Base-by-base conservation (phyloP, 2,888 invertebrate genomes). In the Ormyrus rosae region DNA sequence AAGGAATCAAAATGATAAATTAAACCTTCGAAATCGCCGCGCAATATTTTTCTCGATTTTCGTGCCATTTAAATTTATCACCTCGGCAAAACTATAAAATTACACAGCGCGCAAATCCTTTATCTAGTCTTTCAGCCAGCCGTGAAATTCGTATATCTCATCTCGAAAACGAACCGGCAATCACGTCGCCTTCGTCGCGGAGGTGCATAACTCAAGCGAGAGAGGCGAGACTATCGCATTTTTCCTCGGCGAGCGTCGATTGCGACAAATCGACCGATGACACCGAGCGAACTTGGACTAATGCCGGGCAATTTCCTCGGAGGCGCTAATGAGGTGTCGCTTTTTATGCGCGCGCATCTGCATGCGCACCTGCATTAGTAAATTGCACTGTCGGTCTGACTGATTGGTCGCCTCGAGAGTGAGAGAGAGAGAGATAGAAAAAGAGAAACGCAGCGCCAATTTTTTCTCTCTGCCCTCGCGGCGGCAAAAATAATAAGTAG, bases 341-440 rank as follows among this genome's bases (percentile, higher is more conserved):
- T 34, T 7, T 53, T 63, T 70, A 48, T 60, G 34, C 9, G 9
- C 56, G 4, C 45, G 0, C 13, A 69, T 46, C 5, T 8, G 13
- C 45, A 7, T 8, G 45, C n/a, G 3, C 55, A n/a, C 11, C 50
- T 48, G 70, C 84, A 84, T 85, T 84, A 85, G 83, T 84, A 84
- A 85, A 84, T 85, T 85, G 81, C 83, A 81, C 82, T 82, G 83
- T 83, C 84, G 81, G 72, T 72, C 81, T 79, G 84, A 84, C 82
- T 84, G 84, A 85, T 83, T 83, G 82, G 81, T 78, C 78, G 77
- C 81, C 82, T 72, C 34, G 55, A 34, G 53, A 19, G 19, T 19
- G 19, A 19, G 19, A 19, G 19, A 19, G 19, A 19, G 19, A 19
- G 19, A 19, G 19, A 19, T n/a, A n/a, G n/a, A n/a, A n/a, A n/a